Evolutionary conservation across 2,797 vertebrate genomes (phyloP).

Genomic region (Malacoraja senta): DNA sequence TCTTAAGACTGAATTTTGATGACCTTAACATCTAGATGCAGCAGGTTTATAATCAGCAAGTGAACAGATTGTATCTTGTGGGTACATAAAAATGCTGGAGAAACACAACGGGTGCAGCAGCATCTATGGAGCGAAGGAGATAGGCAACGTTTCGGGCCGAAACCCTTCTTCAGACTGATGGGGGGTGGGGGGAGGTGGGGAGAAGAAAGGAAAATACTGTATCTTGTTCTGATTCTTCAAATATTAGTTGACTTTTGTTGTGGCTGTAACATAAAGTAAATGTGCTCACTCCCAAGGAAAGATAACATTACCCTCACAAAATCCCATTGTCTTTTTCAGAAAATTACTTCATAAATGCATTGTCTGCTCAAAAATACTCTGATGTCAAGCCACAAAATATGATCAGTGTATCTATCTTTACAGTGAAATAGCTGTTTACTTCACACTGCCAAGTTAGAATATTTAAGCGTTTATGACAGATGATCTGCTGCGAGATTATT

Average conservation of each 20-base stretch:
- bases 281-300: background rate
- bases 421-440: background rate
- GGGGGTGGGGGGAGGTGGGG: too few species aligned
- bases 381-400: background rate
- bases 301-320: background rate
- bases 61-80: background rate
- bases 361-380: background rate
- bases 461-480: background rate
- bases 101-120: too few species aligned
- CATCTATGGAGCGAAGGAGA: too few species aligned
- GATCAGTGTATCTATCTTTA: background rate
- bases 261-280: background rate
- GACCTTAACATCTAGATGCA: background rate
- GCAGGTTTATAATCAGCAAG: background rate
- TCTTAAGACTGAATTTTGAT: background rate
- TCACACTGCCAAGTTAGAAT: background rate
- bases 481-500: background rate
- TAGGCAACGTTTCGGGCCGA: too few species aligned
- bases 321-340: background rate
- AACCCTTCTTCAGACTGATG: too few species aligned
- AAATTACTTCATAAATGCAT: background rate
- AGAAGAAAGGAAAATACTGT: too few species aligned
- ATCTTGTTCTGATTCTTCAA: background rate
- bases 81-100: too few species aligned
- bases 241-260: background rate